phyloP scores from a whole-genome alignment of 1,140 invertebrate genomes.

The Tetranychus urticae region DNA sequence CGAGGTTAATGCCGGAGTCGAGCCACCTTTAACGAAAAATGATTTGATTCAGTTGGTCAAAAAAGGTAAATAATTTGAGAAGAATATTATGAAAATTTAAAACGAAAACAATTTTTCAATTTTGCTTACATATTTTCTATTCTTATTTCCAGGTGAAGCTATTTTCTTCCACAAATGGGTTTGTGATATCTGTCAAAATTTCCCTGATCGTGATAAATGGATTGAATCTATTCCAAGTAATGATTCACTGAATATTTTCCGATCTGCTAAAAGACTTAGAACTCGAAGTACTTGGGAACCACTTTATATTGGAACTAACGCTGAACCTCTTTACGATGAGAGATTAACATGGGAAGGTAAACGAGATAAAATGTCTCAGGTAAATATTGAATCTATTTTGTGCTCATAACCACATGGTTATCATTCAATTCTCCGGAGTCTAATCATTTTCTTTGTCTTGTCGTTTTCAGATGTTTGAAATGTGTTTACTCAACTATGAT shows the following conservation, averaged over 20 bases:
- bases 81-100: neutral
- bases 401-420: neutral
- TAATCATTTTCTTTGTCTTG: neutral
- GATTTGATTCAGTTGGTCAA: conserved; percentile 28
- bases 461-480: conserved; percentile 41
- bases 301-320: conserved; percentile 49
- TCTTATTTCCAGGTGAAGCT: conserved; percentile 21
- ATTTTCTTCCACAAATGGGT: conserved; percentile 76
- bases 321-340: conserved; percentile 54
- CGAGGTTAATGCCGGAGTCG: conserved; percentile 40
- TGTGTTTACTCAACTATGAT: conserved; percentile 46
- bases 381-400: conserved; percentile 16
- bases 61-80: conserved; percentile 10
- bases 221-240: conserved; percentile 24
- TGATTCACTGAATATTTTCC: conserved; percentile 42
- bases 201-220: conserved; percentile 34
- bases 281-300: conserved; percentile 57
- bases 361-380: conserved; percentile 70
- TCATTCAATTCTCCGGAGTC: neutral
- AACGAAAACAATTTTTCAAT: neutral
- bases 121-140: neutral
- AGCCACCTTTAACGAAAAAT: conserved; percentile 43
- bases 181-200: conserved; percentile 62
- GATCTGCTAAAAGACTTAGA: conserved; percentile 52
- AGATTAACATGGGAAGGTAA: conserved; percentile 52